These are phyloP conservation scores for Salminus brasiliensis DNA, from an alignment of 2,113 vertebrate genomes.

Conservation along the genomic window DNA sequence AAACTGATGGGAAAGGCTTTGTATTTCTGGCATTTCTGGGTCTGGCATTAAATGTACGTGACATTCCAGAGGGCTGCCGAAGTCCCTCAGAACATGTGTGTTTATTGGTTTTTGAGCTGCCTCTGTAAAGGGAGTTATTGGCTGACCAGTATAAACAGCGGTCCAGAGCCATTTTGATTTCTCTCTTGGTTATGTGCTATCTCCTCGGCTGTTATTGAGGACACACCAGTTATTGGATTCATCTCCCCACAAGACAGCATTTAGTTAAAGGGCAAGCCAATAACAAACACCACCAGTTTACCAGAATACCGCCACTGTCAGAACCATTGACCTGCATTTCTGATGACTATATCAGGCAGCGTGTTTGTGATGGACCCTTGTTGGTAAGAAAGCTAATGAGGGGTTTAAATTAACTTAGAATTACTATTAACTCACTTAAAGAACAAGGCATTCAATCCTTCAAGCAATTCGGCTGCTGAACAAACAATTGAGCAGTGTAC, in stretches of 20 bases:
- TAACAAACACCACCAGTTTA: constrained; percentile 47
- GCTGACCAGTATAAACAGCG: constrained; percentile 47
- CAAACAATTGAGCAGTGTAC: no score
- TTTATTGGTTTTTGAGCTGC: constrained; percentile 59
- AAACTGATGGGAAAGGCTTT: background rate
- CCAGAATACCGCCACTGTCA: constrained; percentile 25
- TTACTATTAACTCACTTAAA: no score
- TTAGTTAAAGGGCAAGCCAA: constrained; percentile 57
- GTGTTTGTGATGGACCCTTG: background rate
- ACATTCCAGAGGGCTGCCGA: constrained; percentile 33
- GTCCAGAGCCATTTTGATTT: constrained; percentile 53
- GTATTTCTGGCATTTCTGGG: background rate
- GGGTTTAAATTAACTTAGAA: no score
- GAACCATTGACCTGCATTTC: constrained; percentile 26
- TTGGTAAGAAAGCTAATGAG: background rate
- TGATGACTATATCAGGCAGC: background rate
- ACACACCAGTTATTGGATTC: constrained; percentile 57
- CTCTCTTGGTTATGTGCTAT: constrained; percentile 41
- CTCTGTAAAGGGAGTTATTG: constrained; percentile 54
- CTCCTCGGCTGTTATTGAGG: constrained; percentile 53
- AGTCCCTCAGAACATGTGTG: constrained; percentile 44
- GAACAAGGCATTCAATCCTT: no score
- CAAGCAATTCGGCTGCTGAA: no score
- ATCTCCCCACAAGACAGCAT: constrained; percentile 50
- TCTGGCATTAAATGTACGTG: background rate